These are phyloP conservation scores for Aporophyla lueneburgensis DNA, from an alignment of 2,888 invertebrate genomes.

Conservation along the genomic window DNA sequence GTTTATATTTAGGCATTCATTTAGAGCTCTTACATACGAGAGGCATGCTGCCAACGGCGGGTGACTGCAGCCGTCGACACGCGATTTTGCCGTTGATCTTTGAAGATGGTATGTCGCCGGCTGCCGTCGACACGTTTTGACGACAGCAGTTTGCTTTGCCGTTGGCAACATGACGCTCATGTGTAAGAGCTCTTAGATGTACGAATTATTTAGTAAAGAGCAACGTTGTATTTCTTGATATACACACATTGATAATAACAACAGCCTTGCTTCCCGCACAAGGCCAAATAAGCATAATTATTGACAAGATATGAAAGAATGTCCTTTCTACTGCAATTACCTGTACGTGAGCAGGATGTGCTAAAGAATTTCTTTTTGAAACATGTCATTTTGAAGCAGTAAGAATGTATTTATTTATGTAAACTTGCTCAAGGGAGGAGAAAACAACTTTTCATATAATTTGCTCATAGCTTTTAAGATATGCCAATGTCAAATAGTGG, in stretches of 20 bases:
- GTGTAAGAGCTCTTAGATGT: too few species aligned
- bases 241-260: neutral
- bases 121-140: too few species aligned
- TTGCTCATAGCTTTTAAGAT: neutral
- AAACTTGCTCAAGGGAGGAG: neutral
- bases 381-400: neutral
- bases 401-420: too few species aligned
- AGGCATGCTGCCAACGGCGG: too few species aligned
- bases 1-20: too few species aligned
- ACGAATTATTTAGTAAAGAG: neutral
- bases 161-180: too few species aligned
- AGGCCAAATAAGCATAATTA: slow-evolving; percentile 15
- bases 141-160: too few species aligned
- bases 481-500: neutral
- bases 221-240: neutral
- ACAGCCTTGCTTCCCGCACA: neutral
- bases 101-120: too few species aligned
- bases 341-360: slow-evolving; percentile 42
- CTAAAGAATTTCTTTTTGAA: slow-evolving; percentile 41
- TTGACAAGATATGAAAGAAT: slow-evolving; percentile 22
- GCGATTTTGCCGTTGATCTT: too few species aligned
- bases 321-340: slow-evolving; percentile 32
- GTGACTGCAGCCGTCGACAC: too few species aligned
- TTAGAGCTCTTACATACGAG: too few species aligned
- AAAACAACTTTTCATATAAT: slow-evolving; percentile 15